Evolutionary conservation across 2,113 vertebrate species (phyloP).

Genomic region (Capra hircus): DNA sequence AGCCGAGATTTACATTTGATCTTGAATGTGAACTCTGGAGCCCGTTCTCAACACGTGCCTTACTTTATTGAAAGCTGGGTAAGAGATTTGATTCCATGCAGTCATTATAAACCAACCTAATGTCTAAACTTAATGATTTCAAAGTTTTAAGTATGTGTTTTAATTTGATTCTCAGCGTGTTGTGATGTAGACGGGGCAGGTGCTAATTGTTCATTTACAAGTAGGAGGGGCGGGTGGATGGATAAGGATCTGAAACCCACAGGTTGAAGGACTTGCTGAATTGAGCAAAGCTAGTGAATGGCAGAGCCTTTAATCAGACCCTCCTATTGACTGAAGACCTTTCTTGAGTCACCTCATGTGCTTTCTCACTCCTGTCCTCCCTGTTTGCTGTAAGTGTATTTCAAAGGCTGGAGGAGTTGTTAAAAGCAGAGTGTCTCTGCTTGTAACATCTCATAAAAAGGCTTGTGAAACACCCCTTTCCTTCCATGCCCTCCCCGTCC

Average conservation of each 20-base stretch:
- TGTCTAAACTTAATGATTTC: background rate
- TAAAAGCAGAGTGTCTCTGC: background rate
- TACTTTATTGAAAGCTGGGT: background rate
- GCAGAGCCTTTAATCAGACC: background rate
- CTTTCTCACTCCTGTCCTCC: background rate
- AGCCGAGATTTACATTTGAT: slow-evolving; percentile 8
- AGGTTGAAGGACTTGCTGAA: background rate
- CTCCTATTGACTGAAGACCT: background rate
- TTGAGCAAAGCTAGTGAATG: background rate
- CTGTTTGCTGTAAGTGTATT: background rate
- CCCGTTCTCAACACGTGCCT: background rate
- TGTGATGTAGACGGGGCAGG: background rate
- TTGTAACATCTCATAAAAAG: background rate
- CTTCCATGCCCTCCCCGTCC: background rate
- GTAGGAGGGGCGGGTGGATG: background rate
- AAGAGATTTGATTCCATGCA: background rate
- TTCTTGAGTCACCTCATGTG: background rate
- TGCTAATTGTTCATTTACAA: background rate
- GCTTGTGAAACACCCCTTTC: background rate
- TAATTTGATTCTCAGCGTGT: background rate
- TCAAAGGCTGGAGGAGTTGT: background rate
- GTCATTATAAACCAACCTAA: background rate
- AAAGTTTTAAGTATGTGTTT: background rate
- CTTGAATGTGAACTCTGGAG: background rate
- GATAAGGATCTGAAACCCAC: background rate